A percentile compares a stretch with the other conserved stretches of the same genome.
phyloP scores from a whole-genome alignment of 2,113 vertebrate genomes.

The Saccopteryx leptura region DNA sequence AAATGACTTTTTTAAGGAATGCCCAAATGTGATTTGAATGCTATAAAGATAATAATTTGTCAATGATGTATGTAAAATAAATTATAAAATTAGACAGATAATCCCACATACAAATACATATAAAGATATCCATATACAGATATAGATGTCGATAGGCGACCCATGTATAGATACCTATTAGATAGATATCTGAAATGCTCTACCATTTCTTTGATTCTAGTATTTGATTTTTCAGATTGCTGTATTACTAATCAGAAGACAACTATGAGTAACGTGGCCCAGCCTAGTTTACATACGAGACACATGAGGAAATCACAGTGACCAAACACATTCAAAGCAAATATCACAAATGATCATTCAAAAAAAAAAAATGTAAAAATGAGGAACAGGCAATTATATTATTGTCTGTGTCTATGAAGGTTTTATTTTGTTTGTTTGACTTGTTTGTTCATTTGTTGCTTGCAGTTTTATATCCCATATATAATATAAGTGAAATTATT shows the following conservation, averaged over 20 bases:
- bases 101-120: neutral
- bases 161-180: neutral
- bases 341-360: neutral
- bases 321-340: neutral
- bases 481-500: neutral
- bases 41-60: conserved; percentile 63
- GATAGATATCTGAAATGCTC: neutral
- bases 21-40: conserved; percentile 27
- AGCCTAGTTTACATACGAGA: neutral
- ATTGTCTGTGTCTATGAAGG: neutral
- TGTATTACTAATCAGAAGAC: neutral
- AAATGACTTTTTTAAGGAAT: conserved; percentile 41
- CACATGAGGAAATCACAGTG: neutral
- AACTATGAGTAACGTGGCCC: neutral
- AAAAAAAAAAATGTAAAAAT: neutral
- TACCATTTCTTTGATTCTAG: neutral
- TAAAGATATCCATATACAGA: neutral
- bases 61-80: conserved; percentile 38
- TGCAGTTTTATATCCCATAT: neutral
- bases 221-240: neutral
- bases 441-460: neutral
- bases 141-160: neutral
- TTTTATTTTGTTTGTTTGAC: neutral
- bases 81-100: conserved; percentile 11
- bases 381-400: neutral